Percentiles rank a stretch among this genome's conserved stretches.
Evolutionary conservation across 2,113 vertebrate species (phyloP).

Genomic region (Labeo catla): DNA sequence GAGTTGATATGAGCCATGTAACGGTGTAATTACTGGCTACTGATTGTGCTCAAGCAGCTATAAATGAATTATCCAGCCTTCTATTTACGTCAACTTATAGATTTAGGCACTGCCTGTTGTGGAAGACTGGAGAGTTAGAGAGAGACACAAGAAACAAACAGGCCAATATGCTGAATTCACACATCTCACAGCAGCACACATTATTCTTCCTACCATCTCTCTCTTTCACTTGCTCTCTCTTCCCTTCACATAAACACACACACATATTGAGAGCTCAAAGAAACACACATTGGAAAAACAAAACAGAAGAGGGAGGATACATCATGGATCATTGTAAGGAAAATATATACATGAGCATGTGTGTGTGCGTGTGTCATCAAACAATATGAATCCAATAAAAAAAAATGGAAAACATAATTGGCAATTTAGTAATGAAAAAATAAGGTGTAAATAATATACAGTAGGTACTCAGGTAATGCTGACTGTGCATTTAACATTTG

Average conservation of each 20-base stretch:
- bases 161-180: slow-evolving; percentile 39
- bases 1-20: slow-evolving; percentile 34
- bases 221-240: neutral
- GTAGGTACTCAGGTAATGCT: neutral
- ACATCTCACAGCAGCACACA: slow-evolving; percentile 38
- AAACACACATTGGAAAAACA: slow-evolving; percentile 25
- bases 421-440: slow-evolving; percentile 1
- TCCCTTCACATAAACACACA: slow-evolving; percentile 35
- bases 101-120: slow-evolving; percentile 31
- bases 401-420: neutral
- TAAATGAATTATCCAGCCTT: slow-evolving; percentile 46
- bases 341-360: neutral
- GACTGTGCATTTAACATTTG: neutral
- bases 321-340: neutral
- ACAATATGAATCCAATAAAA: neutral
- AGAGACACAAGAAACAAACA: slow-evolving; percentile 42
- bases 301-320: neutral
- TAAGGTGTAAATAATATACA: neutral
- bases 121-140: slow-evolving; percentile 35
- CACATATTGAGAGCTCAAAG: slow-evolving; percentile 31
- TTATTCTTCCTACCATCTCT: neutral
- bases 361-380: neutral
- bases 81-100: slow-evolving; percentile 39
- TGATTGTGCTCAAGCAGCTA: slow-evolving; percentile 36
- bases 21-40: slow-evolving; percentile 31